Percentiles rank a stretch among this genome's conserved stretches.
Conservation (phyloP, 2,113 vertebrate species). For the Bubo bubo region DNA sequence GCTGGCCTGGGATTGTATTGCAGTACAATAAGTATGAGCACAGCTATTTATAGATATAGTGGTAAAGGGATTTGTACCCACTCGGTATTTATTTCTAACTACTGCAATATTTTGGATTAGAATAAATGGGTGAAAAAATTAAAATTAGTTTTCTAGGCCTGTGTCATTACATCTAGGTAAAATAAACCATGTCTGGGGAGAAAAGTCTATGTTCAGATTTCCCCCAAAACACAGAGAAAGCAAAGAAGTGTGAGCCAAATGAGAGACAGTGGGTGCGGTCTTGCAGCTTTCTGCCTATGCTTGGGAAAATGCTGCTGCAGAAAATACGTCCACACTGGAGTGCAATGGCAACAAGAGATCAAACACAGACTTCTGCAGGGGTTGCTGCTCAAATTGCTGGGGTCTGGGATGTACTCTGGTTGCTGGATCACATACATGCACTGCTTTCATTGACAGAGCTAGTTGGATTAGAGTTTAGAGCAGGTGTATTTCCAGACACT, state of each 20-base stretch:
- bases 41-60: background rate
- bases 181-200: background rate
- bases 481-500: background rate
- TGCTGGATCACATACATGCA: background rate
- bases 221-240: background rate
- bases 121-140: background rate
- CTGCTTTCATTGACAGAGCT: background rate
- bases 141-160: background rate
- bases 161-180: background rate
- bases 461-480: background rate
- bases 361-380: background rate
- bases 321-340: fast-evolving
- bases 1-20: background rate
- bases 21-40: background rate
- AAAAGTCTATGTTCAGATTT: background rate
- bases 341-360: fast-evolving
- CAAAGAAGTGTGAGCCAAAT: background rate
- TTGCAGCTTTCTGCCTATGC: background rate
- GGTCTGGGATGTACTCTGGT: background rate
- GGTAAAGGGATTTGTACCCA: background rate
- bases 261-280: fast-evolving
- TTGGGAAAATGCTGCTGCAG: background rate
- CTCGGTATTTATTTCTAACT: background rate
- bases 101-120: background rate
- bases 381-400: background rate